Base-by-base conservation (phyloP, 2,797 vertebrate genomes). In the Neostethus bicornis region DNA sequence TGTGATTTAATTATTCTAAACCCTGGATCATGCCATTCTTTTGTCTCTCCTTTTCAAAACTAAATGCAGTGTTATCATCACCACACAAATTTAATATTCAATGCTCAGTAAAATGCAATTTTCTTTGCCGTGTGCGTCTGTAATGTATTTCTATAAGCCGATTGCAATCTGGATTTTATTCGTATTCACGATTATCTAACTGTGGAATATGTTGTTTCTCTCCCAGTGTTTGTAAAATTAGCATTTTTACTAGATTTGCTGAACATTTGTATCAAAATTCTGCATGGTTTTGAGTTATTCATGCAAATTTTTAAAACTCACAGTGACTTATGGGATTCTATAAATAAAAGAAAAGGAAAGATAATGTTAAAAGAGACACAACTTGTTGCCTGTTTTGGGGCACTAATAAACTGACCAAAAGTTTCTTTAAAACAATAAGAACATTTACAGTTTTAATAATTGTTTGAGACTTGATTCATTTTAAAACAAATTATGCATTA, bases 61-160 rank as follows among this genome's bases (percentile, higher is more conserved):
- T 13, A 73, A 43, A n/a, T 60, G 29, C 35, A 66, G 47, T 57
- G 17, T 39, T 64, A 65, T 72, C 71, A 65, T 66, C 58, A 44
- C 54, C 44, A 32, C 21, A 63, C 50, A 72, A 77, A 76, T 85
- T 70, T 70, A 70, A 75, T 82, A 84, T 79, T 78, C 73, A 75
- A 20, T 20, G n/a, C 38, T 49, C 24, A 13, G 21, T 51, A 69
- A 53, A 82, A 86, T 57, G 50, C 54, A 77, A 79, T 80, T 51
- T 70, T 70, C 57, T 31, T 5, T 1, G 16, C 71, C 79, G 61
- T 71, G 71, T 66, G 72, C 69, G 26, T 57, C 19, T 21, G 65
- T 34, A 62, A 73, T 68, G 56, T 47, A 64, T 66, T 53, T 53
- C 29, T 48, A 53, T 51, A 26, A 47, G 59, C 69, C 64, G 14